Percentiles rank a stretch among this genome's conserved stretches.
These are phyloP conservation scores for Cerastis rubricosa DNA, from an alignment of 2,888 invertebrate genomes.

Conservation along the genomic window DNA sequence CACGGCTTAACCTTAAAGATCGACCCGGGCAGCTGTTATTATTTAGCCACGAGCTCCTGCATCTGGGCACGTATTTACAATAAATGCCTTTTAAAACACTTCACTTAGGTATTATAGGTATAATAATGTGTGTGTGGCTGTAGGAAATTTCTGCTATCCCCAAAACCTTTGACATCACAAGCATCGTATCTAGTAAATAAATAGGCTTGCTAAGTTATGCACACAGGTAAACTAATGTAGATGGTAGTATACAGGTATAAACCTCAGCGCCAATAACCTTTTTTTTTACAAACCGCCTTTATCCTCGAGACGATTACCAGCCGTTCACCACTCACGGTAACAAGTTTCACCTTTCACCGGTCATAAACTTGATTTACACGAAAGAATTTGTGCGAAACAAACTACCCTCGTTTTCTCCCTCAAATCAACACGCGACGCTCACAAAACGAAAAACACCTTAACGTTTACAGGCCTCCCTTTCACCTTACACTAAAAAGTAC, in stretches of 20 bases:
- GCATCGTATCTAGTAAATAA: background rate
- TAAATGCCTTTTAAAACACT: background rate
- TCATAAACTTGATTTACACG: conserved; percentile 59
- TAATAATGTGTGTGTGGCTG: too few relatives aligned
- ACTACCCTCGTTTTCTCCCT: conserved; percentile 40
- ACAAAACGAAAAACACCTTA: conserved; percentile 57
- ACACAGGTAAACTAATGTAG: background rate
- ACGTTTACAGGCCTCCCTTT: conserved; percentile 58
- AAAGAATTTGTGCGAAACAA: conserved; percentile 58
- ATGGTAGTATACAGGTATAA: conserved; percentile 2
- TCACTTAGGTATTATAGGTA: background rate
- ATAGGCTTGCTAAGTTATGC: background rate
- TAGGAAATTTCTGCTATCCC: background rate
- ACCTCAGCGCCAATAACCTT: conserved; percentile 17
- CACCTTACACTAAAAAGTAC: conserved; percentile 55
- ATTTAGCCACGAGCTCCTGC: too few relatives aligned
- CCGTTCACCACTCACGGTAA: conserved; percentile 49
- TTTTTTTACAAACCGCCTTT: conserved; percentile 34
- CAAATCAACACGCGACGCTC: conserved; percentile 61
- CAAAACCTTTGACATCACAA: background rate
- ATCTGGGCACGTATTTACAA: background rate
- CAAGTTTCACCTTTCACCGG: conserved; percentile 53
- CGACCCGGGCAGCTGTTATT: too few relatives aligned
- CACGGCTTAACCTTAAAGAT: too few relatives aligned
- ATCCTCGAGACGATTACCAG: conserved; percentile 30